A percentile compares a stretch with the other conserved stretches of the same genome.
phyloP scores from a whole-genome alignment of 2,113 vertebrate genomes.

The Nicator chloris region DNA sequence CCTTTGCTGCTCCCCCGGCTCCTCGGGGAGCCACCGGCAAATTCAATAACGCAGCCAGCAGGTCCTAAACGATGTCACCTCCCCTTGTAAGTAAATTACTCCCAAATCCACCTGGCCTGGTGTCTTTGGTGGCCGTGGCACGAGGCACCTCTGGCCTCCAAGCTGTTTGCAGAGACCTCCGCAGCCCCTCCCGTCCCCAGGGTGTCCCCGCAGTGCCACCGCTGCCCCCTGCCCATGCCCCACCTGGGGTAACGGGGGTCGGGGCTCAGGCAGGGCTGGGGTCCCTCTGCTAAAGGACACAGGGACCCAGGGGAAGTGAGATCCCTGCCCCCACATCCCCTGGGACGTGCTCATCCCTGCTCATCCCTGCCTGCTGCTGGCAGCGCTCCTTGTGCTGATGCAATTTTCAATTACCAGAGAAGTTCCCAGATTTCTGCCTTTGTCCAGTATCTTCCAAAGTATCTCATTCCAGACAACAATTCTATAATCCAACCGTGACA shows the following conservation, averaged over 20 bases:
- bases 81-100: neutral
- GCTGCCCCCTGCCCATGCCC: fast-evolving
- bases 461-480: conserved; percentile 47
- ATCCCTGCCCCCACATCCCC: neutral
- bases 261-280: neutral
- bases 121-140: neutral
- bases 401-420: neutral
- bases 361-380: neutral
- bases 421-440: conserved; percentile 10
- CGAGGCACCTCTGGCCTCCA: neutral
- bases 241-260: fast-evolving
- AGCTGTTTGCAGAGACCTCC: neutral
- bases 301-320: neutral
- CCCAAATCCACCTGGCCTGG: neutral
- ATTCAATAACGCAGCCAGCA: neutral
- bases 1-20: neutral
- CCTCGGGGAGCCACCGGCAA: neutral
- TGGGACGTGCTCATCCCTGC: fast-evolving
- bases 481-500: conserved; percentile 45
- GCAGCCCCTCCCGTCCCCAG: neutral
- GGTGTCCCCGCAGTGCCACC: neutral
- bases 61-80: neutral
- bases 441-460: conserved; percentile 7
- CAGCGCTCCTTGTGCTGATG: neutral
- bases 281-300: neutral